These are phyloP conservation scores for rabbit (Oryctolagus cuniculus) DNA, from an alignment of 2,113 vertebrate species.

Conservation along the genomic window DNA sequence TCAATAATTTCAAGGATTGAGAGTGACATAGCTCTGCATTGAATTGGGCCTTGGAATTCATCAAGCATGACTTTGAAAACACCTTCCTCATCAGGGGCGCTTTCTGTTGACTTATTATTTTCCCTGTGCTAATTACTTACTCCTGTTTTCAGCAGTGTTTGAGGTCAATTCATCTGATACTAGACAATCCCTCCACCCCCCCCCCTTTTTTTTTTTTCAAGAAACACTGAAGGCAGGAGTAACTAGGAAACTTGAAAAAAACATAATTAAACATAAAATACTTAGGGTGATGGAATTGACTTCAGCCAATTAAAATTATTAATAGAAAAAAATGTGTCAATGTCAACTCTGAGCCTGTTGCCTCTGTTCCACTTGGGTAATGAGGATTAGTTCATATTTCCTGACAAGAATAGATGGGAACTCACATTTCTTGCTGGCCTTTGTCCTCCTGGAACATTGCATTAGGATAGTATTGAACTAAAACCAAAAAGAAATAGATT, in stretches of 20 bases:
- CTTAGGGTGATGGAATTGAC: slow-evolving; percentile 82
- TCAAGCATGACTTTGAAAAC: slow-evolving; percentile 23
- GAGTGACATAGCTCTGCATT: neutral
- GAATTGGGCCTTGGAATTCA: slow-evolving; percentile 56
- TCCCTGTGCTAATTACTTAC: slow-evolving; percentile 65
- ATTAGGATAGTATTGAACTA: slow-evolving; percentile 36
- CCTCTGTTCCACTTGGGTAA: slow-evolving; percentile 82
- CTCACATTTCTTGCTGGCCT: slow-evolving; percentile 80
- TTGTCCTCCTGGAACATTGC: slow-evolving; percentile 73
- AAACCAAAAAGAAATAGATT: slow-evolving; percentile 50
- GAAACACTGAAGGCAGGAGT: slow-evolving; percentile 76
- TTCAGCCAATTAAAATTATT: slow-evolving; percentile 89
- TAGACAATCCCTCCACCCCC: neutral
- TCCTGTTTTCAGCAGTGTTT: slow-evolving; percentile 74
- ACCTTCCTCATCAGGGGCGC: neutral
- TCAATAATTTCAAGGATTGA: neutral
- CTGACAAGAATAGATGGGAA: slow-evolving; percentile 81
- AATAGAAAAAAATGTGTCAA: slow-evolving; percentile 84
- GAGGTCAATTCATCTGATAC: slow-evolving; percentile 79
- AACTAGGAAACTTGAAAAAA: slow-evolving; percentile 85
- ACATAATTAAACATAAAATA: slow-evolving; percentile 86
- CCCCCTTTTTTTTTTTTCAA: slow-evolving; percentile 62
- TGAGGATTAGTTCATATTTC: slow-evolving; percentile 85
- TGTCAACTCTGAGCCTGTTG: slow-evolving; percentile 77
- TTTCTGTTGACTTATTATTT: slow-evolving; percentile 69